Percentiles rank a stretch among this genome's conserved stretches.
phyloP scores from a whole-genome alignment of 1,140 invertebrate genomes.

The Drosophila pachea region DNA sequence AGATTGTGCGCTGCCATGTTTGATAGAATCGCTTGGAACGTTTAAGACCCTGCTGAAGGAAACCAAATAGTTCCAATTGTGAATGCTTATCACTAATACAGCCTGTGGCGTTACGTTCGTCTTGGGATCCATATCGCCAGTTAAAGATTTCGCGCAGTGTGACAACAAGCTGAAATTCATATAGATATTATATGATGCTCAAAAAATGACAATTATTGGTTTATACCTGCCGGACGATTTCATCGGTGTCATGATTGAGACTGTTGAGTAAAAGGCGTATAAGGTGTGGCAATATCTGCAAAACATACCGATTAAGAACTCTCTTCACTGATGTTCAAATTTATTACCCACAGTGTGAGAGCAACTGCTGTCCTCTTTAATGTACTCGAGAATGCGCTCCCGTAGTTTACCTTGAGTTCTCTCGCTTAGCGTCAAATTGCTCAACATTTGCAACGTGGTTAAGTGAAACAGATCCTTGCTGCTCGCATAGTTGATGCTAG shows the following conservation, averaged over 20 bases:
- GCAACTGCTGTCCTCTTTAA: conserved; percentile 58
- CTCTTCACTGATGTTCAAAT: not conserved
- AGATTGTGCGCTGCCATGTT: conserved; percentile 63
- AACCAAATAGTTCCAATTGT: conserved; percentile 64
- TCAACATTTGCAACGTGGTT: conserved; percentile 61
- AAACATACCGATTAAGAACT: not conserved
- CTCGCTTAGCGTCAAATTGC: conserved; percentile 59
- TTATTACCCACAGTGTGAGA: not conserved
- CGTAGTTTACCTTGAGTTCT: conserved; percentile 54
- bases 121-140: conserved; percentile 35
- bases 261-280: conserved; percentile 66
- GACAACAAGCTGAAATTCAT: conserved; percentile 51
- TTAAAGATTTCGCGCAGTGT: conserved; percentile 66
- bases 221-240: conserved; percentile 55
- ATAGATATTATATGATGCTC: not conserved
- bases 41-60: conserved; percentile 58
- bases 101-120: not conserved
- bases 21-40: conserved; percentile 70
- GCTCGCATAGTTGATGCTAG: conserved; percentile 61
- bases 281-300: conserved; percentile 57
- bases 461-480: conserved; percentile 62
- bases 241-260: conserved; percentile 65
- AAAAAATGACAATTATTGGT: not conserved
- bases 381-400: conserved; percentile 57
- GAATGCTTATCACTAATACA: conserved; percentile 41